Evolutionary conservation across 2,113 vertebrate species (phyloP).

Genomic region (Pachyramphus minor): DNA sequence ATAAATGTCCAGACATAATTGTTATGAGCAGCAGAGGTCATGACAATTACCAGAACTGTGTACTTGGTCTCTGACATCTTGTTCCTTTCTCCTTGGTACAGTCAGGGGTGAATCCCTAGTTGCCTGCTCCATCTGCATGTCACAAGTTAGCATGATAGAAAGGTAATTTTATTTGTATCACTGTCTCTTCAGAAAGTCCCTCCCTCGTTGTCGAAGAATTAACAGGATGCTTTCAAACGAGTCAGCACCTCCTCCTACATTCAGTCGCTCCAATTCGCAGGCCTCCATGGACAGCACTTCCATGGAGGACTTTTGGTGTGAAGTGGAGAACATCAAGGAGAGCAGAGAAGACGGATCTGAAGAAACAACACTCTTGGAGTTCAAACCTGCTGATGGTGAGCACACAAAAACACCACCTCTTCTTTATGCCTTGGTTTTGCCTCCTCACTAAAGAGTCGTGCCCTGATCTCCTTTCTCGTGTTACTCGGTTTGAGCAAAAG

Average conservation of each 20-base stretch:
- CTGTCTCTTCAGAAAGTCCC: slow-evolving; percentile 73
- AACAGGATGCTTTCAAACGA: slow-evolving; percentile 83
- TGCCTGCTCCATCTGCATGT: background rate
- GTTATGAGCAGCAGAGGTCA: background rate
- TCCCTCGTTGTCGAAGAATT: slow-evolving; percentile 71
- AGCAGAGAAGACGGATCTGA: slow-evolving; percentile 65
- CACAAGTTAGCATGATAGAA: background rate
- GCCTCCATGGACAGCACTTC: slow-evolving; percentile 79
- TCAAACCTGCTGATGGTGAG: slow-evolving; percentile 81
- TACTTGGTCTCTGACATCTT: background rate
- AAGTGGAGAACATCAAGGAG: slow-evolving; percentile 82
- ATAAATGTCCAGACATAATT: background rate
- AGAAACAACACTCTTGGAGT: slow-evolving; percentile 69
- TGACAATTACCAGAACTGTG: background rate
- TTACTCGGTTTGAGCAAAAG: background rate
- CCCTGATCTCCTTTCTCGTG: fast-evolving
- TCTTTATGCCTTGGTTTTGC: background rate
- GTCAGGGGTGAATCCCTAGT: background rate
- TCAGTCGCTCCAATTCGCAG: slow-evolving; percentile 76
- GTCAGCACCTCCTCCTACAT: slow-evolving; percentile 63
- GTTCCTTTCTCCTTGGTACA: background rate
- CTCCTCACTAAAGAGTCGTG: background rate
- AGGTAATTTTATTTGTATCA: background rate
- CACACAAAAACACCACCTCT: background rate
- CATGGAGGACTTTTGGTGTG: slow-evolving; percentile 88